Evolutionary conservation across 2,888 invertebrate species (phyloP).

Genomic region (Scrobipalpa costella): DNA sequence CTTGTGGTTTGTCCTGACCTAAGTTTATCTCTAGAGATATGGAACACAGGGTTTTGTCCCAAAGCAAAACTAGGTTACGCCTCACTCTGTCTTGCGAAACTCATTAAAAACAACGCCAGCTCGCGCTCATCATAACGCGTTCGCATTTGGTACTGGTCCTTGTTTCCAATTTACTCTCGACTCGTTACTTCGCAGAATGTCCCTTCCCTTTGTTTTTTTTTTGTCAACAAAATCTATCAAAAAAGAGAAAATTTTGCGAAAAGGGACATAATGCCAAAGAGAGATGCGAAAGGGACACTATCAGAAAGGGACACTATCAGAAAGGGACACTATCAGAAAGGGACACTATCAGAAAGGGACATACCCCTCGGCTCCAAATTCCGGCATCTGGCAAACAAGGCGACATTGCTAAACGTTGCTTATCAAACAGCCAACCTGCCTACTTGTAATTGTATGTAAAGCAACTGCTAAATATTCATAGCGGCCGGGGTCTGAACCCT

Average conservation of each 20-base stretch:
- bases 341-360: no score
- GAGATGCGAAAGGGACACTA: no score
- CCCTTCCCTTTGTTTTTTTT: no score
- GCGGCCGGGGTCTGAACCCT: slow-evolving; percentile 2
- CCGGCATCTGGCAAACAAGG: slow-evolving; percentile 2
- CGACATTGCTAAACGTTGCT: slow-evolving; percentile 8
- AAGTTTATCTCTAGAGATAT: not conserved
- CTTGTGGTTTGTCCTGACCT: no score
- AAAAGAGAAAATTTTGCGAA: no score
- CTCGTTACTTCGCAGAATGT: no score
- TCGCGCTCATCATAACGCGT: slow-evolving; percentile 5
- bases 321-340: no score
- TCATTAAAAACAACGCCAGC: not conserved
- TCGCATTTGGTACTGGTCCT: not conserved
- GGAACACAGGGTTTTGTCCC: not conserved
- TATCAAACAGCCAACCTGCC: slow-evolving; percentile 26
- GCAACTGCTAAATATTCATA: slow-evolving; percentile 28
- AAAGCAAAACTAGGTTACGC: not conserved
- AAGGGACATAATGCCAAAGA: no score
- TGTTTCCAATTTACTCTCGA: not conserved
- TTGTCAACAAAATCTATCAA: no score
- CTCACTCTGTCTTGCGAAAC: slow-evolving; percentile 2
- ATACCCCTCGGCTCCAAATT: not conserved
- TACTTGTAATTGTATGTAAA: slow-evolving; percentile 29
- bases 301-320: no score